phyloP scores from a whole-genome alignment of 2,797 vertebrate species.

The Myiotriccus ornatus region DNA sequence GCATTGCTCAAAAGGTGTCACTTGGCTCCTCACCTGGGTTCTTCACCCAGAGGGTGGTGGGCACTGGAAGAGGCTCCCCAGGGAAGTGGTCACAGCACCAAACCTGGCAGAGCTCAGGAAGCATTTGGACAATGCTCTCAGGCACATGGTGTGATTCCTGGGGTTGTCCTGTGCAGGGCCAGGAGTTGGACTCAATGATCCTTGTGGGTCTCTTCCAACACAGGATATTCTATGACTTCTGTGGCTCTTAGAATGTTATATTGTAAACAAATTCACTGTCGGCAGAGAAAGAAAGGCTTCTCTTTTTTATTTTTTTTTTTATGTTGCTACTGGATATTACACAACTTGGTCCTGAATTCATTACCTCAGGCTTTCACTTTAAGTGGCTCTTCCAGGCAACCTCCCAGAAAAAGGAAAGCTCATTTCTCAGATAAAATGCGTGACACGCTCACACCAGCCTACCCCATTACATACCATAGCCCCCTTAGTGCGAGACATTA shows the following conservation, averaged over 20 bases:
- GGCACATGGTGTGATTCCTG: background rate
- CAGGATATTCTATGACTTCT: background rate
- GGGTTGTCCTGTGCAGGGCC: background rate
- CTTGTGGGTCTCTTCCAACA: background rate
- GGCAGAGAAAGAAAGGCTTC: background rate
- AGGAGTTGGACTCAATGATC: background rate
- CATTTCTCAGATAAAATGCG: conserved; percentile 22
- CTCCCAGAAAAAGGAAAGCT: conserved; percentile 3
- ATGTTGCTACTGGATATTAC: background rate
- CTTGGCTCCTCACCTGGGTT: background rate
- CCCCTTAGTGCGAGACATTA: background rate
- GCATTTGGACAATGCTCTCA: background rate
- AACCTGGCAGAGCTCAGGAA: background rate
- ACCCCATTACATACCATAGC: background rate
- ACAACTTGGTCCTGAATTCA: background rate
- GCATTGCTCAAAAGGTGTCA: background rate
- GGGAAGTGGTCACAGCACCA: background rate
- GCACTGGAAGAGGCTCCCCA: background rate
- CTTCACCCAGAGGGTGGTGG: background rate
- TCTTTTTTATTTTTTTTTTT: background rate
- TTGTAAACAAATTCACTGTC: background rate
- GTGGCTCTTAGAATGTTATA: background rate
- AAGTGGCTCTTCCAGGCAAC: background rate
- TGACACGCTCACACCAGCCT: background rate
- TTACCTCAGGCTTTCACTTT: background rate